A percentile compares a stretch with the other conserved stretches of the same genome.
Conservation (phyloP, 2,797 vertebrate species). For the Parambassis ranga region DNA sequence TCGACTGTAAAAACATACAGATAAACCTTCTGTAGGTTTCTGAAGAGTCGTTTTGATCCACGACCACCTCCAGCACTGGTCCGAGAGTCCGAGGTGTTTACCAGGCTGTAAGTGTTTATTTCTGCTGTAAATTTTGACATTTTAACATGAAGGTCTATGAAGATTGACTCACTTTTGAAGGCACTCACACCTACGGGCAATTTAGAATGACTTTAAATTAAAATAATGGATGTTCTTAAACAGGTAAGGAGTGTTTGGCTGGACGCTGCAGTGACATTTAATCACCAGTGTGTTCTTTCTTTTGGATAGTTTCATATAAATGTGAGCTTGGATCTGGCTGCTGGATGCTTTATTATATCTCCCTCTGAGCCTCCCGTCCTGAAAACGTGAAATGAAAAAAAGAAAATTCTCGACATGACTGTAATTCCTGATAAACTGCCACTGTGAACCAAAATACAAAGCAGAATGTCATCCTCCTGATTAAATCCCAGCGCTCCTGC, state of each 20-base stretch:
- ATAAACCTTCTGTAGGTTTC: too few relatives aligned
- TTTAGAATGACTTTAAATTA: too few relatives aligned
- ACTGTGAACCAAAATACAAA: conserved; percentile 15
- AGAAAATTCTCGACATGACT: conserved; percentile 27
- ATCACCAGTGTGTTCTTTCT: background rate
- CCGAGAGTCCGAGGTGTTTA: too few relatives aligned
- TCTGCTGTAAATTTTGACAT: too few relatives aligned
- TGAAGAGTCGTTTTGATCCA: too few relatives aligned
- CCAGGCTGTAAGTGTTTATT: too few relatives aligned
- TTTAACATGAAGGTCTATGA: too few relatives aligned
- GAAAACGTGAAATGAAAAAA: background rate
- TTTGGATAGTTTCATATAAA: conserved; percentile 1
- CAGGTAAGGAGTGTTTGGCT: background rate
- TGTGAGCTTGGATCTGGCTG: background rate
- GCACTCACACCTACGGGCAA: too few relatives aligned
- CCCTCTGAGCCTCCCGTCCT: background rate
- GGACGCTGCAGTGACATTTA: background rate
- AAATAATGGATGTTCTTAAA: background rate
- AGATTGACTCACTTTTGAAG: too few relatives aligned
- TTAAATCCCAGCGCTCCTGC: conserved; percentile 30
- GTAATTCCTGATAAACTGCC: conserved; percentile 28
- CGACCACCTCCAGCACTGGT: too few relatives aligned
- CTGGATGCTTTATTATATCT: background rate
- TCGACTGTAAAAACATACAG: too few relatives aligned
- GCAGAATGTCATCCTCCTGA: conserved; percentile 21